Base-by-base conservation (phyloP, 2,113 vertebrate genomes). In the Sinocyclocheilus anophthalmus region DNA sequence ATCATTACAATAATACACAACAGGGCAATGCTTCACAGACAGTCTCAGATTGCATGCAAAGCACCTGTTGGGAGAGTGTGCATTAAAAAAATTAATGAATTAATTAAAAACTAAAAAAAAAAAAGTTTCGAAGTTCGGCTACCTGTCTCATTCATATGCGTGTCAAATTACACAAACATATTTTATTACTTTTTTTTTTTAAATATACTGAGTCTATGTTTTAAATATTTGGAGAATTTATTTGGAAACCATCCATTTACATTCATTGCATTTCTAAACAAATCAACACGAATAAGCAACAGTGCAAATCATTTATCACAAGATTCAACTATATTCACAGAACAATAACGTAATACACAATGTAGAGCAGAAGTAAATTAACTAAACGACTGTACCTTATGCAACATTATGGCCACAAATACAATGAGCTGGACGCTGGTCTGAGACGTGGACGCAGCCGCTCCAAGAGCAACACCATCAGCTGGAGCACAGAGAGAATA, bases 371-470 rank as follows among this genome's bases (percentile, higher is more conserved):
- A n/a, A 72, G 59, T 11, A 67, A 14, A 37, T 30, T 1, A 22
- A 33, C 3, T 12, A 5, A 1, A 50, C 13, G 6, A 24, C 5
- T 39, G 24, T 95, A 99, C 98, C 97, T 99, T 99, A 90, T 99
- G 98, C 85, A 99, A 92, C 98, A 99, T 99, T 88, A 99, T 99
- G 0, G 98, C 98, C 88, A 99, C 98, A 87, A 99, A 99, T 14
- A 99, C 97, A 87, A 99, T 99, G 91, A 99, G 95, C 89, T 99
- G 98, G 88, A 99, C 98, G 33, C 96, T 98, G 59, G 98, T 99
- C 92, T 99, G 97, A 85, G 98, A 99, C 53, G 98, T 99, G 16
- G 98, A 99, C 91, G 97, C 98, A 78, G 98, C 98, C n/a, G 98
- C 98, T 88, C 98, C 98, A 39, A 99, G 91, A 3, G 98, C 98